phyloP scores from a whole-genome alignment of 2,888 invertebrate species.

The Heteromurus nitidus region DNA sequence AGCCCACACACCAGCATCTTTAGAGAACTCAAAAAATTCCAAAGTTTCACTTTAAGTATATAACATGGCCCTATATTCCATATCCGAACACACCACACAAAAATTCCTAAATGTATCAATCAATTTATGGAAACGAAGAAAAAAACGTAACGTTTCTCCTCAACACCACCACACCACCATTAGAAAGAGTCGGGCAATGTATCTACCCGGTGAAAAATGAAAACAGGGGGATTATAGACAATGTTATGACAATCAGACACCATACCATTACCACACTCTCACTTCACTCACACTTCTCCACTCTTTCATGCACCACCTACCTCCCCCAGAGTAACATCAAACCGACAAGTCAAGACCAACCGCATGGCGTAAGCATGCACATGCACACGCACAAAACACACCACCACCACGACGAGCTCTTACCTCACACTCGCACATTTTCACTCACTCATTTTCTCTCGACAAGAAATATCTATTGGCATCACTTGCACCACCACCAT shows the following conservation, averaged over 20 bases:
- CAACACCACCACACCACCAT: conserved; percentile 32
- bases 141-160: conserved; percentile 25
- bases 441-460: conserved; percentile 29
- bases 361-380: too few relatives aligned
- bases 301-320: conserved; percentile 57
- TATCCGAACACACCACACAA: neutral
- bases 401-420: neutral
- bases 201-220: conserved; percentile 56
- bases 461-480: conserved; percentile 44
- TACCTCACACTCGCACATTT: conserved; percentile 38
- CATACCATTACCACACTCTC: conserved; percentile 56
- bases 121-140: conserved; percentile 44
- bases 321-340: conserved; percentile 63
- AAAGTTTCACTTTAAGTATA: too few relatives aligned
- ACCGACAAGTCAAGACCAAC: conserved; percentile 58
- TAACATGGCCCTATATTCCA: too few relatives aligned
- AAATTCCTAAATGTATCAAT: conserved; percentile 51
- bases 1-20: too few relatives aligned
- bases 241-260: conserved; percentile 62
- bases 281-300: conserved; percentile 18
- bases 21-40: too few relatives aligned
- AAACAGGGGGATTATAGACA: conserved; percentile 61
- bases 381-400: conserved; percentile 44
- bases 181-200: conserved; percentile 48
- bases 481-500: conserved; percentile 42